A percentile compares a stretch with the other conserved stretches of the same genome.
Evolutionary conservation across 2,113 vertebrate genomes (phyloP).

Genomic region (Brachionichthys hirsutus): DNA sequence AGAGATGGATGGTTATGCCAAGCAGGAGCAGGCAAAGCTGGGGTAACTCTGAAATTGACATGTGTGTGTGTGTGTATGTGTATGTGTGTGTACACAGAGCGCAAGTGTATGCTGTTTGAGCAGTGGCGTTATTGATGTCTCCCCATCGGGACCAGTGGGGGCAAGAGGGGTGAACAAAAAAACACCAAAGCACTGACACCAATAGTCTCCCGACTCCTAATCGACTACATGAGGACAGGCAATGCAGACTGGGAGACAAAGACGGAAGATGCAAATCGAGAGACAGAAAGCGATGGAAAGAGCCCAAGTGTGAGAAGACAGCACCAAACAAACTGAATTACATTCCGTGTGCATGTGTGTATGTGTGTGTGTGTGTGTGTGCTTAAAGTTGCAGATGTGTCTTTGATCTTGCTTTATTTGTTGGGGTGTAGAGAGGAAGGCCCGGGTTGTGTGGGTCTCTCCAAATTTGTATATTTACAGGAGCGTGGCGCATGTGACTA

Average conservation of each 20-base stretch:
- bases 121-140: conserved; percentile 63
- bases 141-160: conserved; percentile 19
- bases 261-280: conserved; percentile 11
- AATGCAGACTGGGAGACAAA: conserved; percentile 6
- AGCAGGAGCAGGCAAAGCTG: conserved; percentile 58
- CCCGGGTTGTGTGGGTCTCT: conserved; percentile 30
- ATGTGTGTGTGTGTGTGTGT: conserved; percentile 4
- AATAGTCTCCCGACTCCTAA: conserved; percentile 70
- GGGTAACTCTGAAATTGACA: conserved; percentile 48
- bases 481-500: conserved; percentile 24
- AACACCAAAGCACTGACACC: conserved; percentile 65
- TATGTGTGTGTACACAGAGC: not conserved
- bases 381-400: not conserved
- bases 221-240: conserved; percentile 56
- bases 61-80: conserved; percentile 19
- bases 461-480: conserved; percentile 49
- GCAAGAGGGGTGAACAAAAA: conserved; percentile 52
- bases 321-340: conserved; percentile 6
- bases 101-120: conserved; percentile 25
- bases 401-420: conserved; percentile 24
- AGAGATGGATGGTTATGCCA: conserved; percentile 72
- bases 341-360: conserved; percentile 10
- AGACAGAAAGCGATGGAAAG: conserved; percentile 19
- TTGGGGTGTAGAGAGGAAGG: conserved; percentile 27
- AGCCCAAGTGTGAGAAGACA: not conserved